Base-by-base conservation (phyloP, 1,140 invertebrate genomes). In the Phocides pigmalion region DNA sequence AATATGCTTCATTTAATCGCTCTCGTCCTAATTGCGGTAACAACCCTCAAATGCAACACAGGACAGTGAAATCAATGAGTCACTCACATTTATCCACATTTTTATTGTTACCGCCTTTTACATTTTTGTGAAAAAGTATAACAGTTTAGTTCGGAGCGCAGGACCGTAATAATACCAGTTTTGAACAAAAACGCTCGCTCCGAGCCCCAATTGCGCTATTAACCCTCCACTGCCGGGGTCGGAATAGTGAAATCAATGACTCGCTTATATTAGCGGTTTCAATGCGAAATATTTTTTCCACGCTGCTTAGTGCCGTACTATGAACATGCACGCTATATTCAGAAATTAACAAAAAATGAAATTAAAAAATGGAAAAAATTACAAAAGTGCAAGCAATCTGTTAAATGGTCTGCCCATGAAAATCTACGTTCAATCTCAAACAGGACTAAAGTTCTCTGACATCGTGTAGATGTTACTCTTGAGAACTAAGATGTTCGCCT, bases 251-350 rank as follows among this genome's bases (percentile, higher is more conserved):
- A 22, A 22, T 22, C 22, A 22, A 22, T 76, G 68, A 69, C 62
- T 72, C 72, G 66, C 71, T 74, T 72, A 74, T 62, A 72, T 47
- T 62, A 59, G 62, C 68, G 68, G 64, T 74, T 64, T 68, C 4
- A 35, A 35, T 35, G 32, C n/a, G 32, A 35, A 35, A n/a, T 35
- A n/a, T 35, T 35, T 12, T 22, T 35, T 35, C n/a, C 32, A 35
- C 32, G 8, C 11, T 35, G 32, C 9, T 28, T 8, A 28, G 25
- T 2, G 25, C n/a, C n/a, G n/a, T n/a, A n/a, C 25, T 28, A 28
- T 8, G 1, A 28, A 28, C 5, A 28, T 8, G 2, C 2, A 8
- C 9, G 5, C 3, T 28, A 28, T 28, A 1, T 28, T 6, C 25
- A n/a, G n/a, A n/a, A n/a, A n/a, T n/a, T n/a, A n/a, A n/a, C n/a